Base-by-base conservation (phyloP, 2,113 vertebrate genomes). In the Zosterops lateralis region DNA sequence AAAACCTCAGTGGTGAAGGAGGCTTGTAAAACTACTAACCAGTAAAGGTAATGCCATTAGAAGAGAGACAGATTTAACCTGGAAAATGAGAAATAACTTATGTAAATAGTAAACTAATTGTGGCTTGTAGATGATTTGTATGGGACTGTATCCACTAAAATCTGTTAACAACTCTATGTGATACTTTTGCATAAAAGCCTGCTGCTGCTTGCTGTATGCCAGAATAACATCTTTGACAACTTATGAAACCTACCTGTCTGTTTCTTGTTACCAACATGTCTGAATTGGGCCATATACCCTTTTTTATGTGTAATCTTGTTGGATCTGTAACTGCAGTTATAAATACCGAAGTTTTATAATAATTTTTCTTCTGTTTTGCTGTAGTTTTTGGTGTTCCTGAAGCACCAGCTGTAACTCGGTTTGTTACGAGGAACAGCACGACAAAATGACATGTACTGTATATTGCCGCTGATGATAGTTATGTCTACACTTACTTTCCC, bases 51-150 rank as follows among this genome's bases (percentile, higher is more conserved):
- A 97, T 96, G 97, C 98, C 96, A 61, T 98, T 97, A 96, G 89
- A 93, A 97, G 96, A 93, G 89, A 97, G 88, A 62, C 20, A 96
- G 93, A 97, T 95, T 98, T 98, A 98, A 98, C 98, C 96, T 96
- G 92, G 97, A 97, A 92, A 97, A 97, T 97, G 95, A 97, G 97
- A 97, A 97, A 96, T 90, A 88, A 98, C 95, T 93, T 97, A 70
- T 99, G 99, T 99, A 99, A 98, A 99, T 99, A 98, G 99, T 99
- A 98, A 98, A 99, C 98, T 98, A 99, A 99, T 98, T 97, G 96
- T 98, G 98, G 98, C 98, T 98, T 99, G 98, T 99, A 99, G 98
- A 99, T 99, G 97, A 98, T 98, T 97, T 96, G 96, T 97, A 98
- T 97, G 97, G 96, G 98, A 98, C 95, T 87, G 97, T 97, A 96